phyloP scores from a whole-genome alignment of 2,888 invertebrate species.

The Temnothorax rugatulus region DNA sequence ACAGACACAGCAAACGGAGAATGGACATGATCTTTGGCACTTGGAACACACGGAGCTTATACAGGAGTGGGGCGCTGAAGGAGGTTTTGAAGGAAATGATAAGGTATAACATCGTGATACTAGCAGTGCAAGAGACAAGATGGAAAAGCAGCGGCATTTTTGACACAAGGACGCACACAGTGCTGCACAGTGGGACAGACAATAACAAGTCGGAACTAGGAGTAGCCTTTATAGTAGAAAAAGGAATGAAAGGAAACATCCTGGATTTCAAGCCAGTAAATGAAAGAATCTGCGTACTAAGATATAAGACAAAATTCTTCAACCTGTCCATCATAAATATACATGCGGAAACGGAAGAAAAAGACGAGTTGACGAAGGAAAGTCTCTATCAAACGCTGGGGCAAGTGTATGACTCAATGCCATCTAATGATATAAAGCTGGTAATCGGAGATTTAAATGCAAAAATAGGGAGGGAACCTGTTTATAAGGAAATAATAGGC shows the following conservation, averaged over 20 bases:
- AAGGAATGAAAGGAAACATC: background rate
- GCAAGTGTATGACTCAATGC: background rate
- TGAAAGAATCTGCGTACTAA: background rate
- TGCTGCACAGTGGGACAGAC: background rate
- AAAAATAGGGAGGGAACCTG: background rate
- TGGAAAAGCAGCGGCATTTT: background rate
- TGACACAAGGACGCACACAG: background rate
- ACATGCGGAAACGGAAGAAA: background rate
- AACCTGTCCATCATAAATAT: background rate
- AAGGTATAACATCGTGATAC: background rate
- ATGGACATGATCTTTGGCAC: background rate
- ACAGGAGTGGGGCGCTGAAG: background rate
- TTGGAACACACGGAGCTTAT: background rate
- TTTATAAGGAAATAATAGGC: background rate
- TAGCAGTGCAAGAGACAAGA: conserved; percentile 1
- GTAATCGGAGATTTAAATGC: too few species aligned
- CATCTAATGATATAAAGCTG: background rate
- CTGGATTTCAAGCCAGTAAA: background rate
- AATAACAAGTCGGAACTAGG: background rate
- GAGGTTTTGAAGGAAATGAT: background rate
- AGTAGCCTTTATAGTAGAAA: background rate
- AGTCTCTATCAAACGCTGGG: background rate
- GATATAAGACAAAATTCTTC: background rate
- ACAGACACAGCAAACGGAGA: too few species aligned
- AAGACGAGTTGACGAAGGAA: background rate